phyloP scores from a whole-genome alignment of 2,888 invertebrate genomes.

The Leptopilina myrica region DNA sequence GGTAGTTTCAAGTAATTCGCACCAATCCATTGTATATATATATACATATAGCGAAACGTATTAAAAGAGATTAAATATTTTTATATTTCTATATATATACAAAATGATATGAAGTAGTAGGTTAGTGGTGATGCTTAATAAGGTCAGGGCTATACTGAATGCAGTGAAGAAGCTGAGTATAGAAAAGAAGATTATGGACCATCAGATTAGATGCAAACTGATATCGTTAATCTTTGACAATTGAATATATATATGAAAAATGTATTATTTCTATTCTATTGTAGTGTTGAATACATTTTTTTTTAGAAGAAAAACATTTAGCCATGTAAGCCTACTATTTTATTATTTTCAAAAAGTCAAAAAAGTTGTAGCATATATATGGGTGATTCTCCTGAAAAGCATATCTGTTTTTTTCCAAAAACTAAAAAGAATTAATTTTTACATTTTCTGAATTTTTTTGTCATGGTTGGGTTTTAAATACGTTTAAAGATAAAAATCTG shows the following conservation, averaged over 20 bases:
- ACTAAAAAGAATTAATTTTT: too few relatives aligned
- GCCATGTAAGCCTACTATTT: too few relatives aligned
- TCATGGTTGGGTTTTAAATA: too few relatives aligned
- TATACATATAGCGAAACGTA: too few relatives aligned
- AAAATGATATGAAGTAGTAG: not conserved
- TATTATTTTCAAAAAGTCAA: too few relatives aligned
- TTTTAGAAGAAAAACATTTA: too few relatives aligned
- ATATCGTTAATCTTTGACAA: constrained; percentile 8
- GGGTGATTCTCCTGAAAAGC: too few relatives aligned
- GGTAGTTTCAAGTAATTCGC: constrained; percentile 11
- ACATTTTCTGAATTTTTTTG: too few relatives aligned
- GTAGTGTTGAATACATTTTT: too few relatives aligned
- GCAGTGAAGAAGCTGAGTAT: constrained; percentile 24
- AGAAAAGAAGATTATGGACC: constrained; percentile 28
- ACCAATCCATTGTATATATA: not conserved
- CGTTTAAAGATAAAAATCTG: too few relatives aligned
- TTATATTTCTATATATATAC: constrained; percentile 5
- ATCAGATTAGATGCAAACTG: constrained; percentile 20
- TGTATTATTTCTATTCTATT: not conserved
- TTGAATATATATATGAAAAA: not conserved
- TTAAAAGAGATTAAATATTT: not conserved
- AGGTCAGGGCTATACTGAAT: constrained; percentile 34
- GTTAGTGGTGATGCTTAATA: constrained; percentile 32
- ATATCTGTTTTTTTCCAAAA: too few relatives aligned
- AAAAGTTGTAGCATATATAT: too few relatives aligned